phyloP scores from a whole-genome alignment of 2,113 vertebrate genomes.

The Coregonus clupeaformis region DNA sequence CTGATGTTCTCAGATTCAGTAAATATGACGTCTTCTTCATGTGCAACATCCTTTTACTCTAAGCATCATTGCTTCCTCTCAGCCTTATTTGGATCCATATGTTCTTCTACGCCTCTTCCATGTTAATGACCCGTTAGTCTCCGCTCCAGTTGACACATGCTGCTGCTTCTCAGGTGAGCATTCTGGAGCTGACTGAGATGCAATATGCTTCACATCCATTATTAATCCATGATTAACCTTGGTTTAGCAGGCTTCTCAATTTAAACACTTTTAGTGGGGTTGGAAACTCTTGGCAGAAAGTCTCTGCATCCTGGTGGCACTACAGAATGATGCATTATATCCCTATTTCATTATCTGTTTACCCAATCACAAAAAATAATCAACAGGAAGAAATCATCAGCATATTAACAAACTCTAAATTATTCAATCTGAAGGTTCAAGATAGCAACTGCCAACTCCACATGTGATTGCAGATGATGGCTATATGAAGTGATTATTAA shows the following conservation, averaged over 20 bases:
- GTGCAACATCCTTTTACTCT: neutral
- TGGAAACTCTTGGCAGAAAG: no score
- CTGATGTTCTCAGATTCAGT: neutral
- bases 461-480: neutral
- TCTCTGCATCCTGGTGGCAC: neutral
- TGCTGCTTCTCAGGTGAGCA: slow-evolving; percentile 43
- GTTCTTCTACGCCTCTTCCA: slow-evolving; percentile 50
- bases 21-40: neutral
- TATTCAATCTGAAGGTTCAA: neutral
- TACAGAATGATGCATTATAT: no score
- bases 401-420: neutral
- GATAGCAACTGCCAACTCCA: neutral
- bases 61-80: slow-evolving; percentile 18
- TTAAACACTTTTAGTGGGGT: slow-evolving; percentile 13
- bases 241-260: slow-evolving; percentile 27
- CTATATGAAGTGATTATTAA: slow-evolving; percentile 22
- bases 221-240: slow-evolving; percentile 63
- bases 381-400: no score
- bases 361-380: no score
- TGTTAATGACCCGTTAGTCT: slow-evolving; percentile 56
- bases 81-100: slow-evolving; percentile 37
- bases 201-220: slow-evolving; percentile 56
- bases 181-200: slow-evolving; percentile 43
- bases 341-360: no score
- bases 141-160: slow-evolving; percentile 44